phyloP scores from a whole-genome alignment of 2,797 vertebrate genomes.

The Poeciliopsis turneri region DNA sequence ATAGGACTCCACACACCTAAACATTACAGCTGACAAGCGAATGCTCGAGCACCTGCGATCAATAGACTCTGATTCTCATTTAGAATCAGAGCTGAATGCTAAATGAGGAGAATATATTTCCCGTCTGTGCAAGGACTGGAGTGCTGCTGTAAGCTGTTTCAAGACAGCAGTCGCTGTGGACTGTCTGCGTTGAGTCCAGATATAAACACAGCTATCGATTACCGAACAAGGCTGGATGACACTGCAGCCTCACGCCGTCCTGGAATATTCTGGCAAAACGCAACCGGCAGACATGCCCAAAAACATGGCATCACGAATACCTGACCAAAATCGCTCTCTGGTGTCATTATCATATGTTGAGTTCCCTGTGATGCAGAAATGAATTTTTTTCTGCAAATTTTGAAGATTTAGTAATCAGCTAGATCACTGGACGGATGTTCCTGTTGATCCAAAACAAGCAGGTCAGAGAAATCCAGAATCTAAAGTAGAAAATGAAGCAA shows the following conservation, averaged over 20 bases:
- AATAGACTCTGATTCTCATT: conserved; percentile 71
- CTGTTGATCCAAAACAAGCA: background rate
- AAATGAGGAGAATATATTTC: conserved; percentile 76
- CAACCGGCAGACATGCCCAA: background rate
- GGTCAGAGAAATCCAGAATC: background rate
- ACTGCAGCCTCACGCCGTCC: conserved; percentile 51
- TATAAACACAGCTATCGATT: conserved; percentile 81
- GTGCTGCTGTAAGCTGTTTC: conserved; percentile 78
- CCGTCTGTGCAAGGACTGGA: conserved; percentile 44
- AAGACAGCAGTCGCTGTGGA: conserved; percentile 72
- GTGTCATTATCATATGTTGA: background rate
- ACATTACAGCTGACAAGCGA: conserved; percentile 52
- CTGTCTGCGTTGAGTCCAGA: conserved; percentile 70
- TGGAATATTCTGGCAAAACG: conserved; percentile 43
- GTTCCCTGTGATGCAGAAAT: background rate
- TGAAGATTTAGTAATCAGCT: background rate
- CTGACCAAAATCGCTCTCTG: background rate
- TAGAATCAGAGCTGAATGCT: conserved; percentile 70
- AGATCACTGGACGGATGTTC: background rate
- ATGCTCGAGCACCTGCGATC: conserved; percentile 61
- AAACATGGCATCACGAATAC: background rate
- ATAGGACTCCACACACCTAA: conserved; percentile 48
- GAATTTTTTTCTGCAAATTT: background rate
- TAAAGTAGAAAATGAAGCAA: background rate
- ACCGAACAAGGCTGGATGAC: conserved; percentile 56